Evolutionary conservation across 2,113 vertebrate species (phyloP), one percentile per base, ranked within the genome.

Genomic region (Corvus cornix): DNA sequence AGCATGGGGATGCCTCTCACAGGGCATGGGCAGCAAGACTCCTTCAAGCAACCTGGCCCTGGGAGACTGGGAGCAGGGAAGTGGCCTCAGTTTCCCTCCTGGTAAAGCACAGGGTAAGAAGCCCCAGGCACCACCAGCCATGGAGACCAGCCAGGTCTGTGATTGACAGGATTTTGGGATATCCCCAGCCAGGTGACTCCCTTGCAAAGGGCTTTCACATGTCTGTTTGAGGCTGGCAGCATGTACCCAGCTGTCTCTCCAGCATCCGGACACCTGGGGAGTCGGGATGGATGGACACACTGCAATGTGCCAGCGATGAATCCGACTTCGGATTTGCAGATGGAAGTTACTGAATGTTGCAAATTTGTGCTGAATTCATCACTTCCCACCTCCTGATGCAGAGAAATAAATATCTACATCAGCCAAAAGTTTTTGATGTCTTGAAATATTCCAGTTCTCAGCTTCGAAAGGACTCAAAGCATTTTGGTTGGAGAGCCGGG

Each of bases 1-100:
- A 76, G 43, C 6, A 0, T 2, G 6, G 62, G 24, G 27, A 23
- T 59, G 66, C 19, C 43, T 67, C 63, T 69, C 73, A 44, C 43
- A 0, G 30, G 28, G 7, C 17, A 4, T 1, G 7, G 66, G 46
- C 80, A 39, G 27, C 67, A 44, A 1, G 0, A 39, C 28, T 74
- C 31, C 51, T 31, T 30, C 35, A 41, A 23, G 35, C 3, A 2
- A 63, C 49, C 10, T 1, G 9, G 17, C n/a, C 28, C 37, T 22
- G 48, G 51, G 48, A 75, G 9, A 7, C 37, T 62, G 69, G 62
- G 37, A 46, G 33, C 43, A 46, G 21, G 28, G 17, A 81, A 37
- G 24, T 24, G 43, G 39, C 56, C 76, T 84, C 63, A 31, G 68
- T 80, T 81, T 84, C 55, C 68, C 41, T 69, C 43, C 28, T 22